Base-by-base conservation (phyloP, 1,140 invertebrate species). In the Drosophila busckii region DNA sequence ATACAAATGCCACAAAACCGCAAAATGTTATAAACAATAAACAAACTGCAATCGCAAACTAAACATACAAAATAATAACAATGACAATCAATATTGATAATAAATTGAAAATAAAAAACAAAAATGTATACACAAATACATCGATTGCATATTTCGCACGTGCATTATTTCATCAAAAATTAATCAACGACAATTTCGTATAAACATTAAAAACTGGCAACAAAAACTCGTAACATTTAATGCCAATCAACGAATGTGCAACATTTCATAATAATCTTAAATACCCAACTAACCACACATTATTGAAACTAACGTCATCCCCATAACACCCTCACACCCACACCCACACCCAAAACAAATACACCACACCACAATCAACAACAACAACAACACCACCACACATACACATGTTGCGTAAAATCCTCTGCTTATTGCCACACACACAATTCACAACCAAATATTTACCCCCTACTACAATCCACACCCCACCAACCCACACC, bases 51-150 rank as follows among this genome's bases (percentile, higher is more conserved):
- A 62, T 61, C 32, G 19, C 15, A 32, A 65, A 59, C n/a, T 34
- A 54, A 37, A 50, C 25, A 67, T 44, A 44, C 49, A 28, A 62
- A 50, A 50, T 20, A 53, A 58, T 49, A 44, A 63, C 26, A n/a
- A n/a, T n/a, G n/a, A n/a, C n/a, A n/a, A n/a, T n/a, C n/a, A n/a
- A n/a, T n/a, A n/a, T n/a, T n/a, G n/a, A 19, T 31, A 52, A 49
- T 42, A 48, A 65, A 69, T 41, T 12, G 31, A 54, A 52, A 52
- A 52, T 26, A 31, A 10, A 15, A 28, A 40, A 42, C 28, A 32
- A 48, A 80, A 82, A 84, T 85, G 82, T 85, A 84, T 80, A 84
- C 82, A 85, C 53, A 82, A 85, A 76, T 85, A 80, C 75, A 70
- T 42, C 32, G 42, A 65, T 70, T 60, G 60, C 76, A 75, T 82